phyloP scores from a whole-genome alignment of 2,888 invertebrate genomes.

The Melolontha melolontha region DNA sequence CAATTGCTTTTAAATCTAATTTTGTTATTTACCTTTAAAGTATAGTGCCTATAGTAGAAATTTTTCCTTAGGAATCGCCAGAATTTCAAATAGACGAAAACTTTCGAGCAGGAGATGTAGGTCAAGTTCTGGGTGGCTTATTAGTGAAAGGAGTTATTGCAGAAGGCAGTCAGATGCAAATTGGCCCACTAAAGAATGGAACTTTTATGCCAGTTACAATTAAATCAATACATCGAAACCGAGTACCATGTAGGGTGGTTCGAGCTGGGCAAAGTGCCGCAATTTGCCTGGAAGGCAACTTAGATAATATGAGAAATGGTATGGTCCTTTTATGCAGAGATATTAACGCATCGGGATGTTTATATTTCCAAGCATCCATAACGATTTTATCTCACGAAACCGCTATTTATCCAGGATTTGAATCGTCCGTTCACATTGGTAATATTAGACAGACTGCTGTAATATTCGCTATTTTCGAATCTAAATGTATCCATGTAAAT shows the following conservation, averaged over 20 bases:
- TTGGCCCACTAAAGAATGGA: conserved; percentile 83
- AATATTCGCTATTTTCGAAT: conserved; percentile 80
- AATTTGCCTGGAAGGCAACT: conserved; percentile 75
- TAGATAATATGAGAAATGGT: conserved; percentile 78
- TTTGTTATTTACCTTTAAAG: too few relatives aligned
- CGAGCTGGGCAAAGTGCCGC: conserved; percentile 93
- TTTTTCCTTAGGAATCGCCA: conserved; percentile 72
- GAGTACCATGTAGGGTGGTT: conserved; percentile 89
- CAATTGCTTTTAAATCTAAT: too few relatives aligned
- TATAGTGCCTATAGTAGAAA: too few relatives aligned
- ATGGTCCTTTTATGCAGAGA: conserved; percentile 81
- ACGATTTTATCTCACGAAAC: conserved; percentile 90
- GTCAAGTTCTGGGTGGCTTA: conserved; percentile 88
- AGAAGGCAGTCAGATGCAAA: conserved; percentile 83
- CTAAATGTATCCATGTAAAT: conserved; percentile 80
- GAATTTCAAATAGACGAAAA: conserved; percentile 97
- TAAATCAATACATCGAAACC: conserved; percentile 90
- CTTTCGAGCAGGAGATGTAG: conserved; percentile 85
- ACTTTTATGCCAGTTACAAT: conserved; percentile 83
- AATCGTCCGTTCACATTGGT: conserved; percentile 95
- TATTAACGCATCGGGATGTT: conserved; percentile 62
- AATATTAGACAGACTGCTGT: conserved; percentile 96
- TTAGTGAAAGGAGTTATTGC: conserved; percentile 86
- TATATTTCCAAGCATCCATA: conserved; percentile 81
- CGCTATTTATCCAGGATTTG: conserved; percentile 85